These are phyloP conservation scores for Upupa epops DNA, from an alignment of 2,113 vertebrate species.

Conservation along the genomic window DNA sequence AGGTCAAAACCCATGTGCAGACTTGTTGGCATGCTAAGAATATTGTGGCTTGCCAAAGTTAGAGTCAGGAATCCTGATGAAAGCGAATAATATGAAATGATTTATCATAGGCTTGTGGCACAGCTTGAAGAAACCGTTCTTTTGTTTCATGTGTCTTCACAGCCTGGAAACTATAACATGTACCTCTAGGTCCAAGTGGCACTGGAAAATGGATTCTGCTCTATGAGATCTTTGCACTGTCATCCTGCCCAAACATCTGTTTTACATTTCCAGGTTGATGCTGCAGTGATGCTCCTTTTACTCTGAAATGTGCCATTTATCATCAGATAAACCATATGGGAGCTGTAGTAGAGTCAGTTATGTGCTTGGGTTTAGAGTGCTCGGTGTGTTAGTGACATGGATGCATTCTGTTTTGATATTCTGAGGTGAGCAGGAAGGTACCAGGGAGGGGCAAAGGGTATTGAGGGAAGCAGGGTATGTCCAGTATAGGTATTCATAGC, in stretches of 20 bases:
- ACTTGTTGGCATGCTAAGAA: neutral
- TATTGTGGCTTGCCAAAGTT: neutral
- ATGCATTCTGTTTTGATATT: neutral
- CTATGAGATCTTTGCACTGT: neutral
- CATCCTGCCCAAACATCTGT: neutral
- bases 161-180: neutral
- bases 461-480: neutral
- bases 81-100: neutral
- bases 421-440: neutral
- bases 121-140: neutral
- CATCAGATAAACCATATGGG: neutral
- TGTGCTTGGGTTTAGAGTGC: neutral
- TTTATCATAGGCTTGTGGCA: neutral
- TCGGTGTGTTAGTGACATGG: neutral
- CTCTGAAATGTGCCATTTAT: neutral
- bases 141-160: neutral
- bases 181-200: neutral
- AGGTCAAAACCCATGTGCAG: fast-evolving
- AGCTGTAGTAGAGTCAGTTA: neutral
- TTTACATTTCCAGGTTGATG: neutral
- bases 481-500: neutral
- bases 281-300: neutral
- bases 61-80: neutral
- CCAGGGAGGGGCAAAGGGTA: neutral
- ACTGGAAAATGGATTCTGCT: neutral